Conservation (phyloP, 2,113 vertebrate species). For the Tretioscincus oriximinensis region DNA sequence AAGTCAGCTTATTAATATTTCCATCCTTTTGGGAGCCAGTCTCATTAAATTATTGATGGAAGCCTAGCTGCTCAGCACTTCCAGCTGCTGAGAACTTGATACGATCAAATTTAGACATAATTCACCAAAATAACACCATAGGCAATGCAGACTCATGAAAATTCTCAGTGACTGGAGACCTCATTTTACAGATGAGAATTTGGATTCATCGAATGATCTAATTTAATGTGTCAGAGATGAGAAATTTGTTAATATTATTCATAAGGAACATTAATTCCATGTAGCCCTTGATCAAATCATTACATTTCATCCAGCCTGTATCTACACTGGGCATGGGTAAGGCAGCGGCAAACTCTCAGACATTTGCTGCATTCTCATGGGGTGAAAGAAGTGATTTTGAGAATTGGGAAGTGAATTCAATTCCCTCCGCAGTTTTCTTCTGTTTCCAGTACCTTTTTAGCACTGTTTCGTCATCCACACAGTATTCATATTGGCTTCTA, state of each 20-base stretch:
- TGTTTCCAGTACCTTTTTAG: too few species aligned
- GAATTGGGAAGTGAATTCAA: too few species aligned
- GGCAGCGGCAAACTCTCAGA: not conserved
- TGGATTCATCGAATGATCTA: not conserved
- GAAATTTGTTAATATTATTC: slow-evolving; percentile 13
- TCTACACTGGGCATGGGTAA: not conserved
- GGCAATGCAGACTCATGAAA: not conserved
- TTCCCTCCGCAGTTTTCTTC: too few species aligned
- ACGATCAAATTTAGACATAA: slow-evolving; percentile 2
- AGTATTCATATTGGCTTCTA: too few species aligned
- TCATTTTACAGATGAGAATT: slow-evolving; percentile 20
- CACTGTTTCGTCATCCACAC: too few species aligned
- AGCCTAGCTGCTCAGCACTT: slow-evolving; percentile 8
- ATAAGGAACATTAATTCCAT: slow-evolving; percentile 8
- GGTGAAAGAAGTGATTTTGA: too few species aligned
- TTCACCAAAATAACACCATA: not conserved
- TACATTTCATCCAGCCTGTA: slow-evolving; percentile 12
- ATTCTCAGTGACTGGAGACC: not conserved
- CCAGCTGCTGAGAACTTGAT: slow-evolving; percentile 3
- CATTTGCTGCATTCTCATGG: not conserved
- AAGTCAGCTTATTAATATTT: slow-evolving; percentile 2
- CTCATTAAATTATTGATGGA: slow-evolving; percentile 31
- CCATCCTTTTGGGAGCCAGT: slow-evolving; percentile 16
- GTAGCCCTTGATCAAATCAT: slow-evolving; percentile 32
- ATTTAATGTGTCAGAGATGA: not conserved